Evolutionary conservation across 35 echinoderm and acorn worm species (phyloP).

Genomic region (Ptychodera flava): DNA sequence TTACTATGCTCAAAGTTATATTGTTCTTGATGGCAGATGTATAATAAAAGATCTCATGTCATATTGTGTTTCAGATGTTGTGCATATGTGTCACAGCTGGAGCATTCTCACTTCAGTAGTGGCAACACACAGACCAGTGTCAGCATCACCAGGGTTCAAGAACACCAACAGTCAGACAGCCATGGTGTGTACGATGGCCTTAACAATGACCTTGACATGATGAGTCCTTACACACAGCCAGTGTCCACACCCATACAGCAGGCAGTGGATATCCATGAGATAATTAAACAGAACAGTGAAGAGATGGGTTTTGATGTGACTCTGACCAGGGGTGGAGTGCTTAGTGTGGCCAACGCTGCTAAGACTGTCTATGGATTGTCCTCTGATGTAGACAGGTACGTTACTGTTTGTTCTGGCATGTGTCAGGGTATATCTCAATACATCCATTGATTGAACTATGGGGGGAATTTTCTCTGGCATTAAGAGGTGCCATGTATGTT

Average conservation of each 20-base stretch:
- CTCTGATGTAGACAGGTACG: slow-evolving; percentile 81
- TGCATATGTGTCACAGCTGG: slow-evolving; percentile 94
- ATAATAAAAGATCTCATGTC: no score
- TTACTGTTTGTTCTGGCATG: background rate
- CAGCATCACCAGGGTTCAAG: background rate
- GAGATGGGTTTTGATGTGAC: slow-evolving; percentile 89
- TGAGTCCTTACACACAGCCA: slow-evolving; percentile 53
- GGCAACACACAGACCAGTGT: slow-evolving; percentile 25
- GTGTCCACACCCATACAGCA: background rate
- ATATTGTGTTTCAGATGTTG: slow-evolving; percentile 63
- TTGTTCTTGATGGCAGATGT: no score
- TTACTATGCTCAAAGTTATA: no score
- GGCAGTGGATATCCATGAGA: slow-evolving; percentile 63
- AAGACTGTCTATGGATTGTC: slow-evolving; percentile 93
- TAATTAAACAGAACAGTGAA: slow-evolving; percentile 70
- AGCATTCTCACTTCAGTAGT: slow-evolving; percentile 96
- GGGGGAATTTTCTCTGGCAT: no score
- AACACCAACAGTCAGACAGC: background rate
- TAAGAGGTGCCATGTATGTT: no score
- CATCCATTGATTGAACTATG: no score
- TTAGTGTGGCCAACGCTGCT: slow-evolving; percentile 62
- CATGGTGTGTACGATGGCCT: background rate
- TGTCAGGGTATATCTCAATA: no score
- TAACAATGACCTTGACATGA: slow-evolving; percentile 45
- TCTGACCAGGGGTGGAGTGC: slow-evolving; percentile 68